phyloP scores from a whole-genome alignment of 2,113 vertebrate genomes.

The Nyctereutes procyonoides region DNA sequence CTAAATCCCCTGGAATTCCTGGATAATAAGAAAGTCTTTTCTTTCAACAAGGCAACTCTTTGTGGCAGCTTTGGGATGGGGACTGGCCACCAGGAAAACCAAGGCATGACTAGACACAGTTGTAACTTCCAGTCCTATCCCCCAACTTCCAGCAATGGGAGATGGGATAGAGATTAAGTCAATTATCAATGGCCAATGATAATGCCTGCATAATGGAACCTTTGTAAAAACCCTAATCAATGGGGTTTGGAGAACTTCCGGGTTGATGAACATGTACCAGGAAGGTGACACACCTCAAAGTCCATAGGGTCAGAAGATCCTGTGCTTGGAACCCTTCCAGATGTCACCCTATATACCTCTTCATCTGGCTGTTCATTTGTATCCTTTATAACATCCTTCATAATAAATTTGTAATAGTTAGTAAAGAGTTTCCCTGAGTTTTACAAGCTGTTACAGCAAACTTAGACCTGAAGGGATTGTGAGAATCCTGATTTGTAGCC shows the following conservation, averaged over 20 bases:
- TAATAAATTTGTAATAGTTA: neutral
- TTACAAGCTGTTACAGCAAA: neutral
- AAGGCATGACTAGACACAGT: neutral
- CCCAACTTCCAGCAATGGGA: neutral
- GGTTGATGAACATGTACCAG: neutral
- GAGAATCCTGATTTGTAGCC: neutral
- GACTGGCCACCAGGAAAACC: neutral
- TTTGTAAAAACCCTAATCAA: neutral
- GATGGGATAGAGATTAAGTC: neutral
- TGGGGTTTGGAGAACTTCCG: neutral
- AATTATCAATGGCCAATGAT: neutral
- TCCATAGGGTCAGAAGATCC: neutral
- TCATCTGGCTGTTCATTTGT: neutral
- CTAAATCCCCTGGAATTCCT: neutral
- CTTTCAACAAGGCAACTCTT: neutral
- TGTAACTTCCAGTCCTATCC: neutral
- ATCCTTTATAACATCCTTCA: neutral
- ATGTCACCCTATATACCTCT: neutral
- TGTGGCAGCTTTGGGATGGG: neutral
- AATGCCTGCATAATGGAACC: neutral
- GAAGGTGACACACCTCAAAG: neutral
- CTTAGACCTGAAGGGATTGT: neutral
- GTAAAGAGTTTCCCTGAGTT: neutral
- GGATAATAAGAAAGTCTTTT: neutral
- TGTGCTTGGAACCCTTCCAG: neutral